Conservation (phyloP, 2,888 invertebrate species). For the Volucella zonaria region DNA sequence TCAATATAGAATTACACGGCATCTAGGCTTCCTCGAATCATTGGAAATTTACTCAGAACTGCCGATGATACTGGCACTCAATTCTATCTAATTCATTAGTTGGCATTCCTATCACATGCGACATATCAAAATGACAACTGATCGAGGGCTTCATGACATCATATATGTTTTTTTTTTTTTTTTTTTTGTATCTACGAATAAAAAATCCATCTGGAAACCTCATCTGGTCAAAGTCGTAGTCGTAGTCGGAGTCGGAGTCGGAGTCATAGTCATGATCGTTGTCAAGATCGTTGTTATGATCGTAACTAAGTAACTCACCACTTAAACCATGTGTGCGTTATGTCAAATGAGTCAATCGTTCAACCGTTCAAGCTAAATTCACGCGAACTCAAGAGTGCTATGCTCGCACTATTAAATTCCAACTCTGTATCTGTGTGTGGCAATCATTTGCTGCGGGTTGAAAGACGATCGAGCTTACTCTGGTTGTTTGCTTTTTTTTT, state of each 20-base stretch:
- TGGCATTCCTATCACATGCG: slow-evolving; percentile 30
- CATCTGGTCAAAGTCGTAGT: slow-evolving; percentile 14
- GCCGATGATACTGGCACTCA: not conserved
- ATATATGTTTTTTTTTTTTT: not conserved
- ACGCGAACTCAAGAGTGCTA: not conserved
- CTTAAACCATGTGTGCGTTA: slow-evolving; percentile 11
- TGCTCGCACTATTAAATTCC: slow-evolving; percentile 7
- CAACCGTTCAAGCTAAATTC: slow-evolving; percentile 35
- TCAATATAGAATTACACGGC: not conserved
- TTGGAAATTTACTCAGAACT: not conserved
- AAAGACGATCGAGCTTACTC: slow-evolving; percentile 24
- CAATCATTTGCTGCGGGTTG: not conserved
- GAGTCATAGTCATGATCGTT: not conserved
- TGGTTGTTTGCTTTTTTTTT: not conserved
- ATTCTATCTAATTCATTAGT: not conserved
- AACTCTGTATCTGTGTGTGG: slow-evolving; percentile 18
- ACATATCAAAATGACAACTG: slow-evolving; percentile 26
- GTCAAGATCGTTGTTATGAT: not conserved
- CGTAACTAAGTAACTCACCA: not conserved
- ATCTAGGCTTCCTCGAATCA: slow-evolving; percentile 8
- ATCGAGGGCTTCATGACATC: slow-evolving; percentile 45
- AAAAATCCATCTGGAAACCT: slow-evolving; percentile 13
- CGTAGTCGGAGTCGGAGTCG: not conserved
- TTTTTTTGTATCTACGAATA: not conserved
- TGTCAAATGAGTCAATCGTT: slow-evolving; percentile 50